These are phyloP conservation scores for Centrocercus urophasianus DNA, from an alignment of 2,113 vertebrate genomes.

Conservation along the genomic window DNA sequence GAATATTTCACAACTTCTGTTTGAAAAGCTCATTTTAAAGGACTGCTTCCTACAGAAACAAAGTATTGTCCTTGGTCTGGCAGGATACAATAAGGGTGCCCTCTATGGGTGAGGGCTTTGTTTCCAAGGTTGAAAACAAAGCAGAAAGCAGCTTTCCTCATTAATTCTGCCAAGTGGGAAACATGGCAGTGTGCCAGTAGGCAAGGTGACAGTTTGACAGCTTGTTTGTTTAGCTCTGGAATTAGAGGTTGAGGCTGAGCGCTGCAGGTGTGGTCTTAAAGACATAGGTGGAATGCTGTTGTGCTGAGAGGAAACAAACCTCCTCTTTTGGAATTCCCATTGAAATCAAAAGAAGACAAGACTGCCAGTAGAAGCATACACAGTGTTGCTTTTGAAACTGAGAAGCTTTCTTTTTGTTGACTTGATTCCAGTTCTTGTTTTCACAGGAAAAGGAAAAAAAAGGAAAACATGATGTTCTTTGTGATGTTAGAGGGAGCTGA, in stretches of 20 bases:
- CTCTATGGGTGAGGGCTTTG: conserved; percentile 17
- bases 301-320: not conserved
- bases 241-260: not conserved
- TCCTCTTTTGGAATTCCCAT: not conserved
- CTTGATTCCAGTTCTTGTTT: not conserved
- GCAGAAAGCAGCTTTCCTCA: not conserved
- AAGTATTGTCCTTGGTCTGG: not conserved
- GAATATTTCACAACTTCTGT: not conserved
- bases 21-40: not conserved
- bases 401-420: not conserved
- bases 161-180: not conserved
- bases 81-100: not conserved
- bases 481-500: not conserved
- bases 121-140: not conserved
- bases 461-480: not conserved
- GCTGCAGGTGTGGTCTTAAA: not conserved
- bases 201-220: not conserved
- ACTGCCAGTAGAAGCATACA: not conserved
- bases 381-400: not conserved
- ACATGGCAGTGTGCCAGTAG: not conserved
- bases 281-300: not conserved
- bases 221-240: not conserved
- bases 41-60: not conserved
- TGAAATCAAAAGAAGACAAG: not conserved
- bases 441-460: not conserved